These are phyloP conservation scores for Polymixis lichenea DNA, from an alignment of 2,888 invertebrate species.

Conservation along the genomic window DNA sequence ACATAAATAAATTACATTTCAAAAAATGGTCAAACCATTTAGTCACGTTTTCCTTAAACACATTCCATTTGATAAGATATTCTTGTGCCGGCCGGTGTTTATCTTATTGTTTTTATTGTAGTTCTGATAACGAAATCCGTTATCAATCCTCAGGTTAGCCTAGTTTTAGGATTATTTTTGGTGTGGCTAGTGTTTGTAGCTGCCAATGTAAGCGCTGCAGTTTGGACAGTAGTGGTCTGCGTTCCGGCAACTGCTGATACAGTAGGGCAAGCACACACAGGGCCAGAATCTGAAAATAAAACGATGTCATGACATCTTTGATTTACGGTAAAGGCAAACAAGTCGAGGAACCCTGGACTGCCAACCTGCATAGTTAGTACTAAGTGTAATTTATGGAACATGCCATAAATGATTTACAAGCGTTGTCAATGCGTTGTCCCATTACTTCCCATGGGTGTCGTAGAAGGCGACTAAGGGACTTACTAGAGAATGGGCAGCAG, in stretches of 20 bases:
- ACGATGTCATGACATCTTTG: background rate
- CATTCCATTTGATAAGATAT: conserved; percentile 17
- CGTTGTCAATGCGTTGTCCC: too few species aligned
- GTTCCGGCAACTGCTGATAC: conserved; percentile 37
- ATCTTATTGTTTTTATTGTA: conserved; percentile 19
- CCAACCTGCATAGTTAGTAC: background rate
- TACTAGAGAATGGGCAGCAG: too few species aligned
- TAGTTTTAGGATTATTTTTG: background rate
- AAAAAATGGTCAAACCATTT: background rate
- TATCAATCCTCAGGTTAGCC: background rate
- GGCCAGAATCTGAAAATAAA: conserved; percentile 47
- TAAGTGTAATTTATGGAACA: background rate
- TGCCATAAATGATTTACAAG: too few species aligned
- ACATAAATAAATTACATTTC: background rate
- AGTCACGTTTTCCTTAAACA: conserved; percentile 24
- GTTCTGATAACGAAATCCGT: conserved; percentile 8
- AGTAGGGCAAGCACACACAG: conserved; percentile 44
- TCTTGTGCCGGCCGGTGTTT: background rate
- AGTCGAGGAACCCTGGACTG: background rate
- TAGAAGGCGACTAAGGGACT: too few species aligned
- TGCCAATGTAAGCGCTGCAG: conserved; percentile 43
- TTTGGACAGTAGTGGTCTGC: conserved; percentile 58
- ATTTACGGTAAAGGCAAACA: background rate
- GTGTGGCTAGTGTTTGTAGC: conserved; percentile 10
- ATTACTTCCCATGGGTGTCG: too few species aligned